phyloP scores from a whole-genome alignment of 1,140 invertebrate species.

The Zaprionus davidi region DNA sequence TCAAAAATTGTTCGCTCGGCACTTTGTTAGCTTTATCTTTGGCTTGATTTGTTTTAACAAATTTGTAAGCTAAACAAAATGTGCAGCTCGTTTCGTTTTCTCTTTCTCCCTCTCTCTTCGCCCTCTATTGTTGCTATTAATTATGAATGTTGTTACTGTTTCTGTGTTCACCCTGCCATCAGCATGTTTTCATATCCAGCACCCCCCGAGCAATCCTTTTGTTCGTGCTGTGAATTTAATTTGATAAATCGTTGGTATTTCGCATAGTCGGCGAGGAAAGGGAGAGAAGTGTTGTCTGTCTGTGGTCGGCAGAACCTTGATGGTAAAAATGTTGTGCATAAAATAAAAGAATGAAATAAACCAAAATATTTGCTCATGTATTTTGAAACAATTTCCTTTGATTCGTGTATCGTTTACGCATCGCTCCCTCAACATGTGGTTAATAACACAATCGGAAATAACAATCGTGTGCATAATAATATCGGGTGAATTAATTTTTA shows the following conservation, averaged over 20 bases:
- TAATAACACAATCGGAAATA: conserved; percentile 9
- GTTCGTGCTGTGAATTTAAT: conserved; percentile 35
- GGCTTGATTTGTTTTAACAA: conserved; percentile 61
- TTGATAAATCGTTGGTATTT: conserved; percentile 36
- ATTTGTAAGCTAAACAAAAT: conserved; percentile 68
- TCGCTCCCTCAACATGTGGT: conserved; percentile 4
- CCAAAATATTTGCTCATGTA: conserved; percentile 1
- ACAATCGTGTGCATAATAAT: neutral
- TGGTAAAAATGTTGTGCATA: neutral
- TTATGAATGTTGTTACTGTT: conserved; percentile 54
- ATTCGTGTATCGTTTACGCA: conserved; percentile 4
- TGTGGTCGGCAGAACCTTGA: conserved; percentile 19
- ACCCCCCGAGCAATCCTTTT: conserved; percentile 20
- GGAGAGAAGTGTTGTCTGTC: neutral
- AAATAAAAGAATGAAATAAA: neutral
- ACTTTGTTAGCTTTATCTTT: conserved; percentile 49
- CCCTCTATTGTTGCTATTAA: conserved; percentile 43
- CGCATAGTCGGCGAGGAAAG: conserved; percentile 6
- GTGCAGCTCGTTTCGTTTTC: neutral
- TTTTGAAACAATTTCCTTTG: conserved; percentile 27
- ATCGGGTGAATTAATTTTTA: conserved; percentile 3
- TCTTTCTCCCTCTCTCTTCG: neutral
- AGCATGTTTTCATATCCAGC: conserved; percentile 25
- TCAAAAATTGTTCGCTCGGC: conserved; percentile 29
- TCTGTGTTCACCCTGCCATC: conserved; percentile 3